Conservation (phyloP, 1,140 invertebrate genomes). For the Paraescarpia echinospica region DNA sequence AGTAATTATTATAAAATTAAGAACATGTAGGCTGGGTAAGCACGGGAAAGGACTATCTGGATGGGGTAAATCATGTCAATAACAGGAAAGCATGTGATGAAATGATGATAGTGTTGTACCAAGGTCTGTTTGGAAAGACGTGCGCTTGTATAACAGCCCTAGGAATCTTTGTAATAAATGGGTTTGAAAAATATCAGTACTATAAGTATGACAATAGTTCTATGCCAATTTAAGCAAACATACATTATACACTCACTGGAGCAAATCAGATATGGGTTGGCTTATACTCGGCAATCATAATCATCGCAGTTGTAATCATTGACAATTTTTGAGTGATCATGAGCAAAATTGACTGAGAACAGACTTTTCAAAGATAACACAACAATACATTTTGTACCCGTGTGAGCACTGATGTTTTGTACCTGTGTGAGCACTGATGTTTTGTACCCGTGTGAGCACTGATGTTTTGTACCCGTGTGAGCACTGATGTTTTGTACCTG, state of each 20-base stretch:
- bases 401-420: no score
- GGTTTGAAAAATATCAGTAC: background rate
- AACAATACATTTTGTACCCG: background rate
- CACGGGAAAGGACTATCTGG: background rate
- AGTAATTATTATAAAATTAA: background rate
- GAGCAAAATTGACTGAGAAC: no score
- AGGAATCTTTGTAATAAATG: background rate
- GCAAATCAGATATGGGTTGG: no score
- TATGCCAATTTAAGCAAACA: no score
- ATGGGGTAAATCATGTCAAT: background rate
- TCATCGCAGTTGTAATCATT: no score
- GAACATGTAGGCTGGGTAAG: background rate
- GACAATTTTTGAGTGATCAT: no score
- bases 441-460: no score
- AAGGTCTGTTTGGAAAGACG: no score
- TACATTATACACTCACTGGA: no score
- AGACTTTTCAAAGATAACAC: background rate
- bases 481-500: background rate
- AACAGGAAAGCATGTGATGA: background rate
- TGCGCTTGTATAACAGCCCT: background rate
- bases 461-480: background rate
- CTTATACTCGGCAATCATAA: no score
- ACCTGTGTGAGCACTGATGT: no score
- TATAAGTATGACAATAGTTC: no score
- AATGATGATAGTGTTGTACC: background rate